Base-by-base conservation (phyloP, 2,797 vertebrate genomes). In the Halcyon smyrnensis region DNA sequence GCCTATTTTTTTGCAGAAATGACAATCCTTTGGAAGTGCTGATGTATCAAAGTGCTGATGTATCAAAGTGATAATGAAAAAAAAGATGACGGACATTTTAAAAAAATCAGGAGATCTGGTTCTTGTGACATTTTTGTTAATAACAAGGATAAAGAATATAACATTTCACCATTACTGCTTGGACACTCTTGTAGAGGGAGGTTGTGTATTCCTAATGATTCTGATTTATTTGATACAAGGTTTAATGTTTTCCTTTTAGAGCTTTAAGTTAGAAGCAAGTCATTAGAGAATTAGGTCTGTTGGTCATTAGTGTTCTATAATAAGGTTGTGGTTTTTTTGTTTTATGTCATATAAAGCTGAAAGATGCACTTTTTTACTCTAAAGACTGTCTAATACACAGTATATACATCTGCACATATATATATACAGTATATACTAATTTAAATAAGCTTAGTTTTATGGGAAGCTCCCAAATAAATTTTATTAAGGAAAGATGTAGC, bases 261-360 rank as follows among this genome's bases (percentile, higher is more conserved):
- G 4, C 12, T 84, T 81, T 50, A 54, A 50, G 8, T 30, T 25
- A 57, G 21, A 88, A 62, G 8, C 5, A 80, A 75, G 8, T 45
- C 1, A 36, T 64, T 27, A 79, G 62, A 87, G 24, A 79, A 7
- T 36, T n/a, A 62, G 19, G 11, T 1, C 5, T 50, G 12, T 65
- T 37, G 41, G 3, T 60, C 17, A 41, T 13, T 39, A 24, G 1
- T 34, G 3, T 20, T 77, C 23, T 56, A 19, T 53, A 56, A 54
- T 17, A 46, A 2, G 14, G 9, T 21, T 0, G 50, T 11, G 17
- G 8, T 15, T 27, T 25, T 48, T 3, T 32, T 17, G 43, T 41
- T 45, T 50, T 81, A 23, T 64, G 9, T 51, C 41, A 69, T 4
- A 30, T 8, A 69, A 73, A 90, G 6, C 12, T 73, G 39, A 87